Evolutionary conservation across 2,113 vertebrate genomes (phyloP).

Genomic region (Melanocharis versteri): DNA sequence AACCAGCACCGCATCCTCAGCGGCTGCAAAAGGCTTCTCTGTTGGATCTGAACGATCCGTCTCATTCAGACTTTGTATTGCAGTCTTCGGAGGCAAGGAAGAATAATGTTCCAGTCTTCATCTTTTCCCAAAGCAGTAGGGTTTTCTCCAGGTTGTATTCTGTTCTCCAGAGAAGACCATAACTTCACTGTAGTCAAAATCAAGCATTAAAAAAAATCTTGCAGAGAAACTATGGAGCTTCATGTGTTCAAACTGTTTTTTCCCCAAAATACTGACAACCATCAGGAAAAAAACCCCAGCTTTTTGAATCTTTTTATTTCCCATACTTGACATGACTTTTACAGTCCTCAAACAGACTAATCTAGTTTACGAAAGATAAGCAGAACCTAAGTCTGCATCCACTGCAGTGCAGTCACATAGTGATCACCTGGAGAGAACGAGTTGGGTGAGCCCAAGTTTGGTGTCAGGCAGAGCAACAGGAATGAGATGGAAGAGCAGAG

Average conservation of each 20-base stretch:
- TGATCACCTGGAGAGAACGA: neutral
- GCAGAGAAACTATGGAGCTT: neutral
- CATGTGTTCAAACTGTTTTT: neutral
- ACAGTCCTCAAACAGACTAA: neutral
- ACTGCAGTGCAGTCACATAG: neutral
- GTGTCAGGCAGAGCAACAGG: neutral
- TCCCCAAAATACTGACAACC: neutral
- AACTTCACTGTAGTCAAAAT: neutral
- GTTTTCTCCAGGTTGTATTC: neutral
- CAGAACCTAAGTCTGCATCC: neutral
- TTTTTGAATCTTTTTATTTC: constrained; percentile 33
- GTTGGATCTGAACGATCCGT: constrained; percentile 5
- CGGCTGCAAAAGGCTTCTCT: neutral
- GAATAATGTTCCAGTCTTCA: neutral
- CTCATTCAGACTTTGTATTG: neutral
- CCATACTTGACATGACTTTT: neutral
- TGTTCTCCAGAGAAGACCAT: neutral
- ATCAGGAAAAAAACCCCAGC: neutral
- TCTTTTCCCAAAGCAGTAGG: neutral
- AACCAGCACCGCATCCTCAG: neutral
- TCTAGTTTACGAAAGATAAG: neutral
- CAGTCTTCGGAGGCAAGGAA: neutral
- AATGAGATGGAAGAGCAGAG: neutral
- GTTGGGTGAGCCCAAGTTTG: neutral
- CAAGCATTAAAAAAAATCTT: neutral